Conservation (phyloP, 2,113 vertebrate species). For the Gambusia holbrooki region DNA sequence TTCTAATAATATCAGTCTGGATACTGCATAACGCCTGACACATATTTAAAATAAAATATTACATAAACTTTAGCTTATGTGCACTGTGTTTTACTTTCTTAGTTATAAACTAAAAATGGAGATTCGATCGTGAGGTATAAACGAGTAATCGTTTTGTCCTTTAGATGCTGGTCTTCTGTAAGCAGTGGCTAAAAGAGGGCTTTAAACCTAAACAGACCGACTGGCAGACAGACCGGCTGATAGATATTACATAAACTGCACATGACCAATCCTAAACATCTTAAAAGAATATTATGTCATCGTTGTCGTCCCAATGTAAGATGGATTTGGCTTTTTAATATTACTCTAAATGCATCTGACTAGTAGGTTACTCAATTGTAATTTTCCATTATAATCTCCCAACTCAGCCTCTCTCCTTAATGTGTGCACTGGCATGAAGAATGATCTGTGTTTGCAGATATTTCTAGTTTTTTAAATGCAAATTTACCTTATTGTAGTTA, state of each 20-base stretch:
- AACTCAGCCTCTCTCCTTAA: constrained; percentile 1
- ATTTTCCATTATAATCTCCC: constrained; percentile 19
- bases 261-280: not conserved
- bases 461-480: not conserved
- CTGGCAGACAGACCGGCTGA: not conserved
- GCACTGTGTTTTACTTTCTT: too few relatives aligned
- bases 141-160: not conserved
- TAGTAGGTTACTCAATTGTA: constrained; percentile 13
- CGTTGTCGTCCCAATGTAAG: constrained; percentile 6
- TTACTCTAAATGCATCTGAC: constrained; percentile 27
- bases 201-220: not conserved
- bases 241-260: constrained; percentile 2
- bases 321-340: constrained; percentile 14
- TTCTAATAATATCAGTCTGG: not conserved
- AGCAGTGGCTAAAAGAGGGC: not conserved
- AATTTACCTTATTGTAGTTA: not conserved
- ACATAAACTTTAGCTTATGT: too few relatives aligned
- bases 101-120: not conserved
- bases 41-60: too few relatives aligned
- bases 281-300: constrained; percentile 2
- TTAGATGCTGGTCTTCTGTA: not conserved
- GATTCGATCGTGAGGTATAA: not conserved
- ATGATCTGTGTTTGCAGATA: not conserved
- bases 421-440: not conserved
- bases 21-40: too few relatives aligned